Evolutionary conservation across 2,888 invertebrate genomes (phyloP).

Genomic region (Volucella inanis): DNA sequence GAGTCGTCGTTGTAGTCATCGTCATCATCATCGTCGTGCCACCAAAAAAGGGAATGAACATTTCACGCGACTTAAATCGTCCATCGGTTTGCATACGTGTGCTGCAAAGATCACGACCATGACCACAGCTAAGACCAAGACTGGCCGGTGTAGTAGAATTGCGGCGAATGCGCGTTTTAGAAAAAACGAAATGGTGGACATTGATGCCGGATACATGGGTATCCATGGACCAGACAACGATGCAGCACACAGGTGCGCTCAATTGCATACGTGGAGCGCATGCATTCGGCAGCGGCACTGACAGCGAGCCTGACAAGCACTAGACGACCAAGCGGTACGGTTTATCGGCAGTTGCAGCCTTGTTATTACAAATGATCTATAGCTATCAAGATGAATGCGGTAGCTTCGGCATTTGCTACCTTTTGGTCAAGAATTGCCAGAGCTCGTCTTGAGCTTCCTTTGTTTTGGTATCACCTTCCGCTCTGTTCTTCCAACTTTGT

Average conservation of each 20-base stretch:
- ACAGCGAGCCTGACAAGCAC: conserved; percentile 53
- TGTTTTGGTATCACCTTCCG: conserved; percentile 42
- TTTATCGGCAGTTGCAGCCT: conserved; percentile 68
- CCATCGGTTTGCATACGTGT: conserved; percentile 48
- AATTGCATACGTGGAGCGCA: conserved; percentile 45
- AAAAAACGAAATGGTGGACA: conserved; percentile 63
- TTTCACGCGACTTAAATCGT: conserved; percentile 72
- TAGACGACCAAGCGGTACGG: conserved; percentile 29
- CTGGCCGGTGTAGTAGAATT: conserved; percentile 22
- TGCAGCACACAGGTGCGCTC: conserved; percentile 50
- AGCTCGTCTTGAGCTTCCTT: conserved; percentile 26
- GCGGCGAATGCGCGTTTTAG: conserved; percentile 8
- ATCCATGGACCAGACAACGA: conserved; percentile 1
- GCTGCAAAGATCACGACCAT: conserved; percentile 55
- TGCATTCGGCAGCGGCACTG: conserved; percentile 24
- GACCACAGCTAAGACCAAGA: conserved; percentile 47
- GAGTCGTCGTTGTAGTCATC: neutral
- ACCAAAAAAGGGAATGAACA: conserved; percentile 70
- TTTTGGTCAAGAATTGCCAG: conserved; percentile 58
- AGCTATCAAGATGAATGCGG: conserved; percentile 71
- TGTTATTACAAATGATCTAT: conserved; percentile 74
- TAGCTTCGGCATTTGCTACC: conserved; percentile 50
- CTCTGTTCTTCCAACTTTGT: neutral
- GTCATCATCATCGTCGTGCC: conserved; percentile 30
- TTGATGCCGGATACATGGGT: conserved; percentile 12